Base-by-base conservation (phyloP, 2,888 invertebrate species). In the Lissonota sp. region DNA sequence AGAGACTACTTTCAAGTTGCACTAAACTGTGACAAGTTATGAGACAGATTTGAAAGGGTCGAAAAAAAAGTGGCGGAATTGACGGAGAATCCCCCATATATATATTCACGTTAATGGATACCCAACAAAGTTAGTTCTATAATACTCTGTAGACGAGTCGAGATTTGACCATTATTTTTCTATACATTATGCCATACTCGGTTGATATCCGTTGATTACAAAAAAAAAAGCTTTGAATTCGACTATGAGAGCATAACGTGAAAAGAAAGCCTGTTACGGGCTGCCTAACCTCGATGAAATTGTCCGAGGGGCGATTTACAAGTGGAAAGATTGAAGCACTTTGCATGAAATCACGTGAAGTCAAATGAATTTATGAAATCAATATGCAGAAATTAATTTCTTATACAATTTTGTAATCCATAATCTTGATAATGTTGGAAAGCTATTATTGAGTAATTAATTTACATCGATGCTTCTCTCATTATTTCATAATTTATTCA, bases 221-320 rank as follows among this genome's bases (percentile, higher is more conserved):
- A 49, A 58, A 74, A 74, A 74, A 63, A 26, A 14, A 51, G 69
- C 70, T 79, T 79, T 74, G 58, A 70, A 70, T 70, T 66, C 64
- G 70, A 64, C 64, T 74, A 64, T 51, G 70, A 53, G 58, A 70
- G 79, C 66, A 58, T 70, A 60, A 79, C 58, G 69, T 44, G 69
- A 55, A 42, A 12, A 39, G 12, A 14, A 26, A 51, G 42, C 16
- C 6, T 14, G 53, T 53, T 53, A 26, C 12, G 53, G 12, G 12
- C 12, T 53, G 6, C 6, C 12, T 53, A 53, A 53, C n/a, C 14
- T 14, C 53, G 53, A 12, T 14, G 53, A 12, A 53, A 53, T 53
- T 51, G 12, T 53, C 53, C 6, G 6, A 53, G 26, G 26, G 26
- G 26, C 26, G 26, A 26, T 26, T 26, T 26, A 26, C 1, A 2